Base-by-base conservation (phyloP, 2,888 invertebrate species). In the Xylota segnis region DNA sequence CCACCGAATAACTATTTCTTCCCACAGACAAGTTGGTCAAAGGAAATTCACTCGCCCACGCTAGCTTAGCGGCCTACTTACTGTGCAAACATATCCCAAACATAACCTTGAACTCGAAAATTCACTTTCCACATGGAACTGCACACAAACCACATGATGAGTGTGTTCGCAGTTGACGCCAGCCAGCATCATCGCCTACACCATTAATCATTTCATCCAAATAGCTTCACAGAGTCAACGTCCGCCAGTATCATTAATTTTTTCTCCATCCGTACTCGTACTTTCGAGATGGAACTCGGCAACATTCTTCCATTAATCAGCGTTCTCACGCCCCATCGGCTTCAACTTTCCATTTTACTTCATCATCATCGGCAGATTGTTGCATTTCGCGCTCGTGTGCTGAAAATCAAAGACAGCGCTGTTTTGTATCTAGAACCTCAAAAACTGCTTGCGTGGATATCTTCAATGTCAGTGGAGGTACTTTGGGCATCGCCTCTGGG, bases 101-200 rank as follows among this genome's bases (percentile, higher is more conserved):
- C 45, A 9, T 56, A 74, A 83, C 83, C 83, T 83, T 83, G 83
- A 83, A 83, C 83, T 83, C 70, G 74, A 68, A 77, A 83, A 74
- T 43, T 70, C 76, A 76, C 82, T 82, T 76, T 76, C 63, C 61
- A 61, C 34, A 34, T 68, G 59, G 52, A 52, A 72, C 61, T 72
- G 54, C 32, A 45, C 14, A 14, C 43, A 45, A 18, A 40, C 34
- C 37, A 52, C 34, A 54, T 52, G 23, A 75, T 45, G n/a, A 74
- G 52, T 65, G 23, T 66, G 72, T 40, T 66, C 52, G 29, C 52
- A 27, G 59, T 10, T 43, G 56, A 16, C 34, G 56, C 12, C 70
- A 40, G 29, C 3, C n/a, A n/a, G n/a, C 61, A 34, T 56, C 12
- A 40, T 52, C 78, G 77, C 78, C 78, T 63, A 65, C 74, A 79